Base-by-base conservation (phyloP, 2,797 vertebrate genomes). In the Cetoscarus ocellatus region DNA sequence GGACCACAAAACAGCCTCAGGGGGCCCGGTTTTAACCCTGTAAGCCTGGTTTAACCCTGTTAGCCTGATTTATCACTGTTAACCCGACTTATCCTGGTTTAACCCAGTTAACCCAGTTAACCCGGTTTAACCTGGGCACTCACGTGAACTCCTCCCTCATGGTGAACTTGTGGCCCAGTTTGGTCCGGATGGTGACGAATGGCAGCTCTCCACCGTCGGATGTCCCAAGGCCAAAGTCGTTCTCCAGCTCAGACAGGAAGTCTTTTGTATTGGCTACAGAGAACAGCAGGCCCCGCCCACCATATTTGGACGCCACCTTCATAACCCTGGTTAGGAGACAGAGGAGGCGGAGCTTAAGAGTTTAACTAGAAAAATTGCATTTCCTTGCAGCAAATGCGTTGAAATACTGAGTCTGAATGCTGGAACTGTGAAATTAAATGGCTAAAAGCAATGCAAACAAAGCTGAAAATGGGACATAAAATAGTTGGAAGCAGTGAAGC, bases 111-210 rank as follows among this genome's bases (percentile, higher is more conserved):
- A 7, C 43, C 17, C 6, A 3, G 48, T 49, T 49, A 11, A 6
- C n/a, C 17, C 6, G 2, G 52, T 19, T n/a, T 0, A 6, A 44
- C 17, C 45, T 1, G 12, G 52, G 27, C 45, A 90, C 95, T 10
- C 83, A 95, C 95, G 94, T 95, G 83, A 95, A 95, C 86, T 95
- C 95, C 80, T 95, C 95, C 1, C 91, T 90, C 95, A 96, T 95
- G 75, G 89, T 88, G 88, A 88, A 95, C 84, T 96, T 96, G 78
- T 94, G 86, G 36, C 95, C 95, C 58, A 86, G 68, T 45, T 75
- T 82, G 34, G 93, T 95, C 48, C 91, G 80, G 73, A 95, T 89
- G 0, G 93, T 94, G 71, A 95, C 78, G 0, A 95, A 80, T 0
- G 94, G 95, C 9, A 95, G 67, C 10, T 92, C 94, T 10, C 85